Conservation (phyloP, 2,113 vertebrate species). For the Sceloporus undulatus region DNA sequence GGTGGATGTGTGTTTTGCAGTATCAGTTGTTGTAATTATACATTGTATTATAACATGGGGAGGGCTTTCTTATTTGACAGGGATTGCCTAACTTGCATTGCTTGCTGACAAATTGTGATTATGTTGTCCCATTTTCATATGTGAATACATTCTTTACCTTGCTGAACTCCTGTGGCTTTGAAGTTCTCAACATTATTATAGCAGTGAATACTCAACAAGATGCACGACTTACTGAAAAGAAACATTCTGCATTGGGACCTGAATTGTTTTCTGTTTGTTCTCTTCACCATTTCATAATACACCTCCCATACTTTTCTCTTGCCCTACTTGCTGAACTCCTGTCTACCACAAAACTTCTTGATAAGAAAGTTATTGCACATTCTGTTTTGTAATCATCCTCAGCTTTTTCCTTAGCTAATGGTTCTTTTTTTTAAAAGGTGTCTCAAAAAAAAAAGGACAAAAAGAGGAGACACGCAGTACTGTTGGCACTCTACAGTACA, state of each 20-base stretch:
- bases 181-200: neutral
- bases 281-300: neutral
- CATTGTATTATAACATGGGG: neutral
- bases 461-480: neutral
- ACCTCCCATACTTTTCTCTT: too few relatives aligned
- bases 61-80: neutral
- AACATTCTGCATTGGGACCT: neutral
- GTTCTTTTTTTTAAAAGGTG: neutral
- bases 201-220: neutral
- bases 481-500: neutral
- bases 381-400: neutral
- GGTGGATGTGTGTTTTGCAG: neutral
- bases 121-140: too few relatives aligned
- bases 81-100: neutral
- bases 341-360: neutral
- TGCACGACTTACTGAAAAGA: too few relatives aligned
- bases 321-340: neutral
- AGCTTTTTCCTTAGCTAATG: neutral
- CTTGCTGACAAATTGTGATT: neutral
- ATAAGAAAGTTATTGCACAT: neutral
- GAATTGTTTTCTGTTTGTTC: neutral
- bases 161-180: neutral
- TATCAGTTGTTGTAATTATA: neutral
- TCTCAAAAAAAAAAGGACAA: too few relatives aligned
- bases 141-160: too few relatives aligned